phyloP scores from a whole-genome alignment of 1,140 invertebrate genomes.

The Drosophila leontia region DNA sequence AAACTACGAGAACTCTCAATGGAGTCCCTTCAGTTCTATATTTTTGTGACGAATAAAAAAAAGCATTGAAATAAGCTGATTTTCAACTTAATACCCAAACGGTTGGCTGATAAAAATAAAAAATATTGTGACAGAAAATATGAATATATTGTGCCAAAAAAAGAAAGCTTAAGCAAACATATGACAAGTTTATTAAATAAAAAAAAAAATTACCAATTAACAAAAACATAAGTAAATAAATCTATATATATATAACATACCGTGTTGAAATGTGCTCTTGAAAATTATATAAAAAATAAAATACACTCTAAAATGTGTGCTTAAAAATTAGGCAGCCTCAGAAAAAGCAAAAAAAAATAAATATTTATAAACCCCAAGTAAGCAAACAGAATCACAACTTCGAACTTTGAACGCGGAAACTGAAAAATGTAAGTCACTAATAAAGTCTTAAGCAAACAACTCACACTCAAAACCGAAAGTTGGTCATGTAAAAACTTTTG shows the following conservation, averaged over 20 bases:
- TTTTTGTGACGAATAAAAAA: slow-evolving; percentile 2
- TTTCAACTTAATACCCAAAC: neutral
- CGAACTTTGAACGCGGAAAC: neutral
- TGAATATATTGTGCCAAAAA: neutral
- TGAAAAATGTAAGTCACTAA: slow-evolving; percentile 28
- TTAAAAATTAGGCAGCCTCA: neutral
- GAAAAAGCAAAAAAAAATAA: neutral
- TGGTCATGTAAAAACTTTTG: slow-evolving; percentile 9
- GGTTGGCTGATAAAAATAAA: slow-evolving; percentile 6
- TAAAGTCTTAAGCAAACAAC: slow-evolving; percentile 23
- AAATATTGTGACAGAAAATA: neutral
- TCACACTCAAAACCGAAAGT: neutral
- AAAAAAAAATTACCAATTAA: neutral
- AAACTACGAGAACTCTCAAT: slow-evolving; percentile 13
- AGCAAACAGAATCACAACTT: neutral
- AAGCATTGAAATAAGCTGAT: neutral
- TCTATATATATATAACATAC: too few relatives aligned
- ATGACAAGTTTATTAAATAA: neutral
- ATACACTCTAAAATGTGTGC: neutral
- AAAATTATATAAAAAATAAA: neutral
- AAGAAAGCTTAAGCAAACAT: neutral
- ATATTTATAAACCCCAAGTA: neutral
- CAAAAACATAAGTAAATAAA: neutral
- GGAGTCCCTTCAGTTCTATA: too few relatives aligned
- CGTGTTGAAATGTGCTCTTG: neutral